Conservation (phyloP, 2,797 vertebrate species). For the Denticeps clupeoides region DNA sequence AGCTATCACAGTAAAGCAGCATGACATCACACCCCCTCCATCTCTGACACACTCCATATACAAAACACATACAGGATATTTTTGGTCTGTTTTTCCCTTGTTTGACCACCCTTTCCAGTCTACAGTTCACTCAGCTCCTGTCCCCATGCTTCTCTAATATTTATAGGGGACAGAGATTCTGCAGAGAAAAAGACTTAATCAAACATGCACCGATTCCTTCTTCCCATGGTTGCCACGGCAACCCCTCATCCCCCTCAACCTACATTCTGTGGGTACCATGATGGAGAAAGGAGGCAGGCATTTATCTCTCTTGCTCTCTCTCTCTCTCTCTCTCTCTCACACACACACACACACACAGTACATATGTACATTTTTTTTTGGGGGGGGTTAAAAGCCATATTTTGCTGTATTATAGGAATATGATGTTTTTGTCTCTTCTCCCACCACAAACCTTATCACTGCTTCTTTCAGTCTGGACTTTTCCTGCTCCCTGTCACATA, state of each 20-base stretch:
- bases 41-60: constrained; percentile 11
- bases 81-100: constrained; percentile 2
- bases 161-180: constrained; percentile 26
- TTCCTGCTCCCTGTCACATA: constrained; percentile 3
- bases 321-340: not conserved
- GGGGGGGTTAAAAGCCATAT: too few species aligned
- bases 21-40: not conserved
- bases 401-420: too few species aligned
- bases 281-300: not conserved
- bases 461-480: too few species aligned
- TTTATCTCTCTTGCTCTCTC: constrained; percentile 2
- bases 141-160: constrained; percentile 28
- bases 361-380: not conserved
- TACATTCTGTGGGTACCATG: constrained; percentile 1
- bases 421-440: too few species aligned
- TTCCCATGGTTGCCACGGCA: constrained; percentile 23
- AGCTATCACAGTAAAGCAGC: not conserved
- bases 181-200: constrained; percentile 28
- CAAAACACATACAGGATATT: constrained; percentile 21
- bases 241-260: constrained; percentile 26
- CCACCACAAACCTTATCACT: too few species aligned
- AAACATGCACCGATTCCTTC: constrained; percentile 9
- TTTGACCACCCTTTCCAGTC: not conserved
- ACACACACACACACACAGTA: not conserved
- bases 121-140: not conserved